These are phyloP conservation scores for Nebria ingens DNA, from an alignment of 1,140 invertebrate genomes.

Conservation along the genomic window DNA sequence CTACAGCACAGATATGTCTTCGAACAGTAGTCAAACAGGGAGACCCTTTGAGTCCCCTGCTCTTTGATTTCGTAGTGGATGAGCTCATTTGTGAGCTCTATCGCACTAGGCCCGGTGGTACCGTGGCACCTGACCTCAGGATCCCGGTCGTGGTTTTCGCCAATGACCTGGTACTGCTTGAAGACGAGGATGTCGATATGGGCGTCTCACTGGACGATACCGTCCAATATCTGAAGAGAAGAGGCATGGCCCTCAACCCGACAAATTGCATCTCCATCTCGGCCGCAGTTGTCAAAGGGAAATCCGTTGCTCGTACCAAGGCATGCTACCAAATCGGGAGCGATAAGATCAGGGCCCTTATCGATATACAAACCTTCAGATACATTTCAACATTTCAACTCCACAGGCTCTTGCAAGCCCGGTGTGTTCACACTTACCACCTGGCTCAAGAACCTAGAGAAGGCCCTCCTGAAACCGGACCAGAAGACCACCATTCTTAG, in stretches of 20 bases:
- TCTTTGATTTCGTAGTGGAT: slow-evolving; percentile 38
- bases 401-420: not conserved
- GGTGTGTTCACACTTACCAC: not conserved
- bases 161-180: not conserved
- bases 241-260: not conserved
- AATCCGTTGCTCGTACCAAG: not conserved
- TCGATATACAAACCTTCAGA: not conserved
- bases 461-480: not conserved
- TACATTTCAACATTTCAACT: not conserved
- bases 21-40: slow-evolving; percentile 37
- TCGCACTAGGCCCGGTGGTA: not conserved
- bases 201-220: not conserved
- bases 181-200: not conserved
- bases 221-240: not conserved
- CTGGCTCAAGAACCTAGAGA: not conserved
- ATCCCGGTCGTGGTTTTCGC: not conserved
- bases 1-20: slow-evolving; percentile 17
- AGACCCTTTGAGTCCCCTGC: slow-evolving; percentile 34
- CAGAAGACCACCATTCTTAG: not conserved
- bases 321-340: not conserved
- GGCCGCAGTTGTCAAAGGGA: not conserved
- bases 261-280: not conserved
- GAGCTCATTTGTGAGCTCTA: slow-evolving; percentile 18
- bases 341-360: not conserved
- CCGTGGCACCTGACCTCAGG: not conserved